These are phyloP conservation scores for Poeciliopsis paucimaculata DNA, from an alignment of 2,797 vertebrate genomes.

Conservation along the genomic window DNA sequence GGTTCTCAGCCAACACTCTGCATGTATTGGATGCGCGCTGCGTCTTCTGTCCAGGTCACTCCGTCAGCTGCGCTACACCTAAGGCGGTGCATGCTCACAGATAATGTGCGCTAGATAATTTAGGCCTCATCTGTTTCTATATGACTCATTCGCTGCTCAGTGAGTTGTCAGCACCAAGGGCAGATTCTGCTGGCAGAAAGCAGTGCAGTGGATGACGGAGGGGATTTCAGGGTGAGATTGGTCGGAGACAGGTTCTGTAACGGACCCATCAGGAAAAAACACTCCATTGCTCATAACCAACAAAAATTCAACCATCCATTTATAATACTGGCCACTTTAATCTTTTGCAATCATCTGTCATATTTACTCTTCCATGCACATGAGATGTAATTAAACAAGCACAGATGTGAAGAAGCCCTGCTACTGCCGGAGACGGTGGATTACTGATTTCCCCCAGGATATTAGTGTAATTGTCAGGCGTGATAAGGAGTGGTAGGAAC, in stretches of 20 bases:
- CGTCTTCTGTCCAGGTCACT: constrained; percentile 33
- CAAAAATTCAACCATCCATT: constrained; percentile 1
- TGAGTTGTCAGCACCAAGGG: constrained; percentile 34
- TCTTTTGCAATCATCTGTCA: constrained; percentile 18
- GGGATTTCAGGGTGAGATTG: constrained; percentile 56
- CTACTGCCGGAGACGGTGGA: constrained; percentile 21
- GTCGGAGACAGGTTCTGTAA: constrained; percentile 50
- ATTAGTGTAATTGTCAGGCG: constrained; percentile 56
- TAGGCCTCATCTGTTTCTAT: constrained; percentile 43
- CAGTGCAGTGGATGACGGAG: constrained; percentile 40
- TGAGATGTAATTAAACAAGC: constrained; percentile 24
- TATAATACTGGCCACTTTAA: constrained; percentile 30
- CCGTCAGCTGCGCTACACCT: constrained; percentile 24
- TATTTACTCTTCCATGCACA: constrained; percentile 36
- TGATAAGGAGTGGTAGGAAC: constrained; percentile 38
- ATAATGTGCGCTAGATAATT: constrained; percentile 33
- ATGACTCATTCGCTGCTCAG: constrained; percentile 50
- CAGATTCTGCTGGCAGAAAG: constrained; percentile 15
- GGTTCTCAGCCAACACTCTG: constrained; percentile 25
- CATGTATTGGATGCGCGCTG: background rate
- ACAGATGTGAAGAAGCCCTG: constrained; percentile 5
- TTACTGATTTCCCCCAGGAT: constrained; percentile 58
- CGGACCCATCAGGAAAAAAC: constrained; percentile 43
- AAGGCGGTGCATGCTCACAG: constrained; percentile 10
- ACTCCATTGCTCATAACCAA: constrained; percentile 29